Evolutionary conservation across 1,140 invertebrate genomes (phyloP), one percentile per base, ranked within the genome.

Genomic region (Drosophila obscura): DNA sequence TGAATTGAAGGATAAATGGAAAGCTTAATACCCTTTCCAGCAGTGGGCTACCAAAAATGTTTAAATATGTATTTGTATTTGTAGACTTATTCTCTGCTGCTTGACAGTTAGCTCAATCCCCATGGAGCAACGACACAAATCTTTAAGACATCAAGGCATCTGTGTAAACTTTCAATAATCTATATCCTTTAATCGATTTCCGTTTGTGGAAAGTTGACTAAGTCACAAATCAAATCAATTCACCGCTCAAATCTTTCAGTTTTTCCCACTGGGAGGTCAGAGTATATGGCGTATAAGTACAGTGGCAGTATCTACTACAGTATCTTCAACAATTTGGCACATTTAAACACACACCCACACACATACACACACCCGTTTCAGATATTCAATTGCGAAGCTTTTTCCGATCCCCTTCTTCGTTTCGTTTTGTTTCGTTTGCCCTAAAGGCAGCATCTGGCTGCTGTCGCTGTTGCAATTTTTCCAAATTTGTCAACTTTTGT

Each of bases 401-500:
- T 24, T 35, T 31, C 15, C 28, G 24, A 13, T 15, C n/a, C 35
- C 26, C 49, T 8, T 44, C 55, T 48, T 46, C 51, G 41, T 35
- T 7, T 46, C 46, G 16, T 56, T 39, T 71, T 22, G 39, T 57
- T 73, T 61, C 26, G 39, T 44, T 49, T 73, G 48, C 69, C 72
- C 72, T 39, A 13, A 63, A 58, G 72, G 69, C 49, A 73, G 48
- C 76, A 58, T 55, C 71, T 56, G 41, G 48, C 35, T 56, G 53
- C 63, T 83, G 76, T 71, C 62, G 65, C 77, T 53, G 68, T 63
- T 84, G 77, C 68, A 87, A 77, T 87, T 87, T 84, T 87, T 77
- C 49, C 67, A 87, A 84, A 84, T 81, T 84, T 84, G 82, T 81
- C 81, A 87, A 84, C 73, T 77, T 65, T 60, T 68, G 71, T 65